Evolutionary conservation across 2,888 invertebrate species (phyloP).

Genomic region (Orthonychiurus folsomi): DNA sequence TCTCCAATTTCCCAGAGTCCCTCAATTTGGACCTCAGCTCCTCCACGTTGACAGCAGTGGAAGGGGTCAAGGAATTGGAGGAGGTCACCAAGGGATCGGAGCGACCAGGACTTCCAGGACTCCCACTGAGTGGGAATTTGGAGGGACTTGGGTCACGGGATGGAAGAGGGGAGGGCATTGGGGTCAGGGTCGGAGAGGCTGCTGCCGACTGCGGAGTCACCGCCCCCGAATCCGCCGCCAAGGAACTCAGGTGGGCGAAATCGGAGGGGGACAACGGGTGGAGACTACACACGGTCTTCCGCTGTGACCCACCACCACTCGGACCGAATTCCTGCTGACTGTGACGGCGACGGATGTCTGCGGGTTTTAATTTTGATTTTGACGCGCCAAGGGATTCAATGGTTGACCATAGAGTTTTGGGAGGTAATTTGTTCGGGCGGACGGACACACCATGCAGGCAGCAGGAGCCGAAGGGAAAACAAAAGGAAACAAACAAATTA

Average conservation of each 20-base stretch:
- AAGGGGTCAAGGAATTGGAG: slow-evolving; percentile 22
- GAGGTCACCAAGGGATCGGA: slow-evolving; percentile 15
- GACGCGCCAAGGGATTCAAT: no score
- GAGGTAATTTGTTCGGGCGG: no score
- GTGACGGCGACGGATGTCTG: slow-evolving; percentile 35
- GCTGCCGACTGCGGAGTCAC: slow-evolving; percentile 29
- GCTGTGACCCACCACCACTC: slow-evolving; percentile 32
- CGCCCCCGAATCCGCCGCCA: slow-evolving; percentile 34
- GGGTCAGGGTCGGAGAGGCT: slow-evolving; percentile 32
- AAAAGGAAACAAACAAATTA: neutral
- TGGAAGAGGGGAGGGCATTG: slow-evolving; percentile 32
- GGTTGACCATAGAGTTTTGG: no score
- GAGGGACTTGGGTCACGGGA: slow-evolving; percentile 39
- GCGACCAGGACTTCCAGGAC: neutral
- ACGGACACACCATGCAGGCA: neutral
- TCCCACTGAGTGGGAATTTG: slow-evolving; percentile 13
- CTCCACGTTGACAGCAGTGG: slow-evolving; percentile 18
- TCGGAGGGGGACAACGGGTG: slow-evolving; percentile 42
- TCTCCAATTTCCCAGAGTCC: neutral
- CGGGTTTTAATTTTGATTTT: neutral
- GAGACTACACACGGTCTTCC: slow-evolving; percentile 43
- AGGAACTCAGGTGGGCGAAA: slow-evolving; percentile 37
- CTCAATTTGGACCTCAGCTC: neutral
- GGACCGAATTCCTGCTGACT: slow-evolving; percentile 39
- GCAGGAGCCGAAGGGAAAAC: neutral